Conservation (phyloP, 35 echinoderm and acorn worm genomes). For the Lytechinus pictus region DNA sequence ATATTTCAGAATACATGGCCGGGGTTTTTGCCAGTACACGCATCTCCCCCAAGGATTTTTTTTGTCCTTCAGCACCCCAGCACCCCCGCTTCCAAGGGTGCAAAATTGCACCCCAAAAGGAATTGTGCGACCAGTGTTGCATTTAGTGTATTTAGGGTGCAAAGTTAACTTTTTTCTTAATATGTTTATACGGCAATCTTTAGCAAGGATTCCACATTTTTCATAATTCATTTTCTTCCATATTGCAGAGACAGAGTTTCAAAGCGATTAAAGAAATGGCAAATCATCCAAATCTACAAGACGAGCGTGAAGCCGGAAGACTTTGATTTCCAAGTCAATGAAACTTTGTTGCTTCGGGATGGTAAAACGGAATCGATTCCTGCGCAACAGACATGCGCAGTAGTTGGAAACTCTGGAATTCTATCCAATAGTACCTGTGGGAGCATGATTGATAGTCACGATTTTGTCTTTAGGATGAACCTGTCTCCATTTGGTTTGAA, state of each 20-base stretch:
- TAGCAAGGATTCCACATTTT: too few relatives aligned
- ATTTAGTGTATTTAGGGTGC: too few relatives aligned
- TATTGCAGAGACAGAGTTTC: not conserved
- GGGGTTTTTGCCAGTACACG: too few relatives aligned
- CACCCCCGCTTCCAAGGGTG: too few relatives aligned
- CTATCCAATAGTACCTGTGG: slow-evolving; percentile 45
- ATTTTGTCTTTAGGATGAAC: slow-evolving; percentile 53
- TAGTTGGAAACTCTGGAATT: slow-evolving; percentile 56
- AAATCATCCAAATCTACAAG: slow-evolving; percentile 44
- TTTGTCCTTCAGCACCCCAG: too few relatives aligned
- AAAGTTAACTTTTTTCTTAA: too few relatives aligned
- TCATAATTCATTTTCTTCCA: not conserved
- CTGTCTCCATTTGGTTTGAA: slow-evolving; percentile 6
- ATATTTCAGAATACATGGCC: too few relatives aligned
- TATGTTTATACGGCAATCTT: too few relatives aligned
- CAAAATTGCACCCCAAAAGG: too few relatives aligned
- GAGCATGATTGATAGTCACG: slow-evolving; percentile 43
- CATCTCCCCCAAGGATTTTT: too few relatives aligned
- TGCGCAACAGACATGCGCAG: slow-evolving; percentile 29
- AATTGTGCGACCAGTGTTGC: too few relatives aligned
- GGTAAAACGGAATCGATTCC: not conserved
- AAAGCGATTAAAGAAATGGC: not conserved
- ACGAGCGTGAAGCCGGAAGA: not conserved
- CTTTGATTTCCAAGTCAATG: slow-evolving; percentile 28
- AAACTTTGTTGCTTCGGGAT: not conserved